Conservation (phyloP, 2,888 invertebrate genomes). For the Acanthoscelides obtectus region DNA sequence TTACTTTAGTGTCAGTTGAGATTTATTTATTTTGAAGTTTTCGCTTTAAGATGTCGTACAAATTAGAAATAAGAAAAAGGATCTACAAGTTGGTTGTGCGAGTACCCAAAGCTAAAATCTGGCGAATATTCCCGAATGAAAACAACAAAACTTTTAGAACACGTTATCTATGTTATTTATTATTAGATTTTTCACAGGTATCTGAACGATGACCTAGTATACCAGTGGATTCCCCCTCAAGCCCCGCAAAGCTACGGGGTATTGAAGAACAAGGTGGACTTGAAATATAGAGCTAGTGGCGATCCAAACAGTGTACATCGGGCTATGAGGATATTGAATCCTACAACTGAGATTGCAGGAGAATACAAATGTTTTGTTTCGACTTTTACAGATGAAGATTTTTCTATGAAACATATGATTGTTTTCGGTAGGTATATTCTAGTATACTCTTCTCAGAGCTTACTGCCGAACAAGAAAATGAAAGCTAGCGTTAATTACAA, state of each 20-base stretch:
- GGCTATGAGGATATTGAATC: constrained; percentile 64
- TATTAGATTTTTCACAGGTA: constrained; percentile 39
- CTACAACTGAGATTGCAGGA: constrained; percentile 65
- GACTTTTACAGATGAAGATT: constrained; percentile 64
- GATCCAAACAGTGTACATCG: constrained; percentile 66
- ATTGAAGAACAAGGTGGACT: constrained; percentile 56
- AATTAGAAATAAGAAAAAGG: too few species aligned
- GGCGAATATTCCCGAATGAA: too few species aligned
- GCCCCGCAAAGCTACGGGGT: constrained; percentile 61
- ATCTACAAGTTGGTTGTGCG: too few species aligned
- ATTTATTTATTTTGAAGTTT: too few species aligned
- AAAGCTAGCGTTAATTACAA: too few species aligned
- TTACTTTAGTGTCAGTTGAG: too few species aligned
- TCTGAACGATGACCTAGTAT: constrained; percentile 64
- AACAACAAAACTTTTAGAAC: too few species aligned
- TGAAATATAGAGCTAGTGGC: constrained; percentile 59
- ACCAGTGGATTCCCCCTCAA: constrained; percentile 74
- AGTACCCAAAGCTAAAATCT: too few species aligned
- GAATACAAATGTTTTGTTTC: constrained; percentile 71
- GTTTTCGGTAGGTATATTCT: constrained; percentile 60
- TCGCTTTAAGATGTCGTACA: too few species aligned
- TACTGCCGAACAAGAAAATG: too few species aligned
- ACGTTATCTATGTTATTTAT: too few species aligned
- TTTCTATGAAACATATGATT: constrained; percentile 59
- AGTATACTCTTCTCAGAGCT: too few species aligned